Evolutionary conservation across 2,888 invertebrate species (phyloP).

Genomic region (Agrotis ipsilon): DNA sequence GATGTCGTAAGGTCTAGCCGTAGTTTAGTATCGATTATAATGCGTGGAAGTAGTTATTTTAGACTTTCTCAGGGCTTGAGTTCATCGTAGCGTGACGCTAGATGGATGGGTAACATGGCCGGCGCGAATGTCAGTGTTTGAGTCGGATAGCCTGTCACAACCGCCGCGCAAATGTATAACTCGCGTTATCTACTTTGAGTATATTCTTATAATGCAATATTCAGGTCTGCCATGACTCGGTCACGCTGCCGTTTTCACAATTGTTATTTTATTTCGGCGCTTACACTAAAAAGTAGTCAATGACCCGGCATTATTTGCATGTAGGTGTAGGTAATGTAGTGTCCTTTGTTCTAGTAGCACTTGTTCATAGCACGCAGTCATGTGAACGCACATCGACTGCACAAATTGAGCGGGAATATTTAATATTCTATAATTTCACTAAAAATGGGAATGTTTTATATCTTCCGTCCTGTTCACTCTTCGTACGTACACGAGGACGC

Average conservation of each 20-base stretch:
- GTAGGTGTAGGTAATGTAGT: conserved; percentile 78
- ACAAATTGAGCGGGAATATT: conserved; percentile 70
- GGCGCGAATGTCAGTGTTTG: conserved; percentile 85
- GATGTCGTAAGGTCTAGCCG: conserved; percentile 57
- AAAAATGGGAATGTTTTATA: conserved; percentile 64
- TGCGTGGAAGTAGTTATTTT: conserved; percentile 80
- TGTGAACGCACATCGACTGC: conserved; percentile 29
- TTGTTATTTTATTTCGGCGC: conserved; percentile 76
- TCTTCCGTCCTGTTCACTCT: conserved; percentile 73
- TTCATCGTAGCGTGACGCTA: conserved; percentile 88
- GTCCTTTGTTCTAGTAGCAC: conserved; percentile 80
- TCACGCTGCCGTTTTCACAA: conserved; percentile 66
- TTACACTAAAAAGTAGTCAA: conserved; percentile 81
- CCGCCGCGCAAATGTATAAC: conserved; percentile 75
- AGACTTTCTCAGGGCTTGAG: conserved; percentile 82
- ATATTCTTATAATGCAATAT: conserved; percentile 62
- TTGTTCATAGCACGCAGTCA: conserved; percentile 54
- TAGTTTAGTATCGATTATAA: conserved; percentile 79
- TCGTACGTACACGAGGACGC: conserved; percentile 70
- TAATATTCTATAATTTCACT: conserved; percentile 46
- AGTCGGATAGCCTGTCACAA: conserved; percentile 78
- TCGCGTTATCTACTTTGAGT: conserved; percentile 63
- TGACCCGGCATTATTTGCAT: conserved; percentile 88
- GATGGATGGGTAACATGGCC: conserved; percentile 87
- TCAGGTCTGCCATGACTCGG: conserved; percentile 64